Conservation (phyloP, 1,140 invertebrate genomes). For the Aphelenchoides fujianensis region DNA sequence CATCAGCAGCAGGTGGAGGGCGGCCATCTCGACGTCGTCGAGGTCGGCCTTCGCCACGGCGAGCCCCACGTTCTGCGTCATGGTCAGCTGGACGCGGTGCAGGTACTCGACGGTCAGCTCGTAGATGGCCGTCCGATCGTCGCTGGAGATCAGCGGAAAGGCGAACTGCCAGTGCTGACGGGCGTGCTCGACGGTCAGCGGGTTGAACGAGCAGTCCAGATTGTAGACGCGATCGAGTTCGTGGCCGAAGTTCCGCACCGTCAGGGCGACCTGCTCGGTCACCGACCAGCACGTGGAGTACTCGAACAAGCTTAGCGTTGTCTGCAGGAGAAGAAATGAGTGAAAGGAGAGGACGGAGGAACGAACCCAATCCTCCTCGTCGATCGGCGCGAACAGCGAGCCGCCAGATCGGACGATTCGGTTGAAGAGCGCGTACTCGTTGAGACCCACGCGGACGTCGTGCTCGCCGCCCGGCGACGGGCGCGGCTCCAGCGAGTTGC, state of each 20-base stretch:
- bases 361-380: conserved; percentile 8
- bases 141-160: neutral
- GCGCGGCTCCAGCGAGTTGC: neutral
- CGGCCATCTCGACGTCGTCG: conserved; percentile 15
- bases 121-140: neutral
- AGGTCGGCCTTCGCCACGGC: neutral
- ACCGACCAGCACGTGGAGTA: conserved; percentile 9
- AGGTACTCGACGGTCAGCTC: conserved; percentile 6
- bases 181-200: neutral
- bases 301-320: neutral
- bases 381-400: conserved; percentile 12
- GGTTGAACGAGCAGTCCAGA: conserved; percentile 13
- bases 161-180: neutral
- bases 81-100: conserved; percentile 3
- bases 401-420: neutral
- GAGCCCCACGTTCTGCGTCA: neutral
- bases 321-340: neutral
- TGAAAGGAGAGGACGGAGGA: neutral
- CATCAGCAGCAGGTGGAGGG: conserved; percentile 6
- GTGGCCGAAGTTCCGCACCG: conserved; percentile 4
- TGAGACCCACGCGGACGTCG: neutral
- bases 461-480: neutral
- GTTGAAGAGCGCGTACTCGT: conserved; percentile 17
- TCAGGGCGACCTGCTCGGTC: neutral
- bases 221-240: conserved; percentile 16